Percentiles rank a stretch among this genome's conserved stretches.
Conservation (phyloP, 2,888 invertebrate genomes). For the Adelognathus sp. region DNA sequence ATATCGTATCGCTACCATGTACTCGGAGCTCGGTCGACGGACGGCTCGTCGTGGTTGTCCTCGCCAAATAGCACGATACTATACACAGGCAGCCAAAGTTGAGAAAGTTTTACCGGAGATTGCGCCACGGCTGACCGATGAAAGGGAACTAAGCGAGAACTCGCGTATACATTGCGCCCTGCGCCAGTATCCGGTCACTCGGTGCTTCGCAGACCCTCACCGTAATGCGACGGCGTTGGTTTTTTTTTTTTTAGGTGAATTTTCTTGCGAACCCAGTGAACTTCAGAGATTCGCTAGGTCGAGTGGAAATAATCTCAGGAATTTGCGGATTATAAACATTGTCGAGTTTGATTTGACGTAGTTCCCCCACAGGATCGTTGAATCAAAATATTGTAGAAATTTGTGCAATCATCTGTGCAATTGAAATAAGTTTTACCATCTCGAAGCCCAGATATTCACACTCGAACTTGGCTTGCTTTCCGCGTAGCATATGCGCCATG, state of each 20-base stretch:
- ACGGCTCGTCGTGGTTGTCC: slow-evolving; percentile 17
- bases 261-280: slow-evolving; percentile 23
- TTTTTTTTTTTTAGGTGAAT: neutral
- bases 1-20: neutral
- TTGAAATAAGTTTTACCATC: too few relatives aligned
- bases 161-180: neutral
- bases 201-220: neutral
- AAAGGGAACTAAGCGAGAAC: slow-evolving; percentile 30
- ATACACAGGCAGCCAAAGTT: neutral
- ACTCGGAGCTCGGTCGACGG: neutral
- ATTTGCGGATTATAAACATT: too few relatives aligned
- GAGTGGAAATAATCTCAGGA: too few relatives aligned
- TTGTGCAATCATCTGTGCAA: too few relatives aligned
- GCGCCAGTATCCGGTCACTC: neutral
- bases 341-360: too few relatives aligned
- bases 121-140: slow-evolving; percentile 39
- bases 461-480: too few relatives aligned
- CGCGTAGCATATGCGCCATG: too few relatives aligned
- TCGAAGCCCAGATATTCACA: too few relatives aligned
- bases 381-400: too few relatives aligned
- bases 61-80: slow-evolving; percentile 30
- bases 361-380: too few relatives aligned
- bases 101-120: slow-evolving; percentile 33
- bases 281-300: neutral
- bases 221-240: neutral